Conservation (phyloP, 2,113 vertebrate genomes). For the Hyaena hyaena region DNA sequence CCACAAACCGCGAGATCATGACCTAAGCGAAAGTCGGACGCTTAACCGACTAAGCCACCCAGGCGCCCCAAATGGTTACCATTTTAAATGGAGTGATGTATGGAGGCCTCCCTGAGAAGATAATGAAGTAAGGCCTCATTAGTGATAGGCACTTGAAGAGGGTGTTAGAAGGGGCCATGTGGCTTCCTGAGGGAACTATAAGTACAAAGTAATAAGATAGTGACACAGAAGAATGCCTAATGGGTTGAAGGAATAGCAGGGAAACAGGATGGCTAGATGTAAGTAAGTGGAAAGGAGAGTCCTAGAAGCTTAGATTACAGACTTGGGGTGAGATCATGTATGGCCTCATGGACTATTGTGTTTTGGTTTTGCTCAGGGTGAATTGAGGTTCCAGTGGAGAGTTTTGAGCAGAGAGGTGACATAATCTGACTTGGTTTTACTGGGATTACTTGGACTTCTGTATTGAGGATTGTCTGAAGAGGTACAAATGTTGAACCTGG, state of each 20-base stretch:
- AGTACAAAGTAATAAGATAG: not conserved
- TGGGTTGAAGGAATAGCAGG: not conserved
- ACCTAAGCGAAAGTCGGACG: too few species aligned
- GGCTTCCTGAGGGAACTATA: not conserved
- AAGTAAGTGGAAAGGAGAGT: not conserved
- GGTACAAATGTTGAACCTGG: not conserved
- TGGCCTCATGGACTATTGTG: not conserved
- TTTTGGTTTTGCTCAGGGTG: not conserved
- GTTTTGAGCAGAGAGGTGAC: not conserved
- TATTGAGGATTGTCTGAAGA: not conserved
- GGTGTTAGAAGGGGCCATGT: not conserved
- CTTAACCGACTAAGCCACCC: too few species aligned
- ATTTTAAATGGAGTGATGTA: not conserved
- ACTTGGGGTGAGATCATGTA: accelerated
- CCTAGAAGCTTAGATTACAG: not conserved
- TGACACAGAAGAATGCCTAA: not conserved
- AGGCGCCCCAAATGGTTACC: not conserved
- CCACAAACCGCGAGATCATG: too few species aligned
- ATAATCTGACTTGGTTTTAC: not conserved
- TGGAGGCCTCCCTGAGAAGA: not conserved
- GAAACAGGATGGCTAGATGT: not conserved
- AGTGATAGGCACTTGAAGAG: not conserved
- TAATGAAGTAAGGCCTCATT: not conserved
- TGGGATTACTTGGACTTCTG: not conserved
- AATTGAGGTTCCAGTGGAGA: not conserved